Conservation (phyloP, 2,113 vertebrate genomes). For the Amphiprion ocellaris region DNA sequence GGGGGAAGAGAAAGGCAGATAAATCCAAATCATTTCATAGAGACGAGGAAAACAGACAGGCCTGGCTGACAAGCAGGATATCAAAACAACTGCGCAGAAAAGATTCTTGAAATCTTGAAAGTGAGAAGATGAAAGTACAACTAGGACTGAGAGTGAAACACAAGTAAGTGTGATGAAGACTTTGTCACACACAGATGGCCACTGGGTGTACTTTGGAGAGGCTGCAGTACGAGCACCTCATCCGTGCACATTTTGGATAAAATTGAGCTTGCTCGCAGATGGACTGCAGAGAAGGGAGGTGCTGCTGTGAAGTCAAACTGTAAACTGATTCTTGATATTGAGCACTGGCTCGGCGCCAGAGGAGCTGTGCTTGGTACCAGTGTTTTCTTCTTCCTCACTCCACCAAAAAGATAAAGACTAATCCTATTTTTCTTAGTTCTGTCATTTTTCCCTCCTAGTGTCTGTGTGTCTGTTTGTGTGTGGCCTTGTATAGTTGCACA, state of each 20-base stretch:
- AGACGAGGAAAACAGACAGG: conserved; percentile 40
- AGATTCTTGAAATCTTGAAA: background rate
- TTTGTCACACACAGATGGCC: conserved; percentile 58
- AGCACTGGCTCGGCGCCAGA: conserved; percentile 52
- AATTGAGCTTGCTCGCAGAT: conserved; percentile 47
- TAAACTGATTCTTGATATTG: conserved; percentile 60
- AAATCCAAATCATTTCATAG: conserved; percentile 13
- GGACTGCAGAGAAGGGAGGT: conserved; percentile 62
- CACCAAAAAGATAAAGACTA: conserved; percentile 33
- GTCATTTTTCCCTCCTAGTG: background rate
- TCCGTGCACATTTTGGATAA: conserved; percentile 46
- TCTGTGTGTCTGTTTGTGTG: conserved; percentile 17
- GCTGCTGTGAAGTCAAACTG: conserved; percentile 58
- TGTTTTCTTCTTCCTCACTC: conserved; percentile 39
- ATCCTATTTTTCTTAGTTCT: background rate
- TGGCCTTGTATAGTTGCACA: conserved; percentile 12
- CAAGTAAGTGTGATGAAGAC: conserved; percentile 40
- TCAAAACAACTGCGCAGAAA: conserved; percentile 12
- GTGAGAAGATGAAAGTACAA: conserved; percentile 25
- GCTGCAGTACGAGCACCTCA: conserved; percentile 54
- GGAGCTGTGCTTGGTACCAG: conserved; percentile 65
- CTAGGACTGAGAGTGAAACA: conserved; percentile 40
- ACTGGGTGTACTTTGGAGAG: conserved; percentile 45
- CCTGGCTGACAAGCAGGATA: conserved; percentile 8
- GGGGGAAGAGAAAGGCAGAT: background rate